phyloP scores from a whole-genome alignment of 2,888 invertebrate species.

The Notodonta ziczac region DNA sequence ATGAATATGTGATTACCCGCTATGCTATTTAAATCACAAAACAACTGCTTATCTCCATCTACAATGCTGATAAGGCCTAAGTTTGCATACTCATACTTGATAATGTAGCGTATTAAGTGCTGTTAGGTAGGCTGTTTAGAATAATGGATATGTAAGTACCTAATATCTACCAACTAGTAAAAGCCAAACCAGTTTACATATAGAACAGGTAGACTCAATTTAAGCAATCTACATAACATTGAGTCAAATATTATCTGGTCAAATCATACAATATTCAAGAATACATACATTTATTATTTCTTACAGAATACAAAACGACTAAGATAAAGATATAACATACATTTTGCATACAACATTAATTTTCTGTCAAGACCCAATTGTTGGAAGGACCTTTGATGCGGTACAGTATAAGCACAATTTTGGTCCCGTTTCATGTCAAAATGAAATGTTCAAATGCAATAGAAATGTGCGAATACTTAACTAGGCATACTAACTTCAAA shows the following conservation, averaged over 20 bases:
- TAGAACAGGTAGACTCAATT: background rate
- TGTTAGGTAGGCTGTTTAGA: background rate
- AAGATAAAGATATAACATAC: conserved; percentile 55
- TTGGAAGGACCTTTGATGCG: conserved; percentile 28
- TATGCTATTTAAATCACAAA: conserved; percentile 18
- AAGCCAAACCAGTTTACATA: background rate
- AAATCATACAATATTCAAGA: conserved; percentile 40
- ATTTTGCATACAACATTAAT: conserved; percentile 44
- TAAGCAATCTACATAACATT: background rate
- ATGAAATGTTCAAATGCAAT: conserved; percentile 40
- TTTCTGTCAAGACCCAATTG: conserved; percentile 33
- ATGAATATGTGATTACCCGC: background rate
- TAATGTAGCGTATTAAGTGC: conserved; percentile 24
- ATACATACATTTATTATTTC: conserved; percentile 47
- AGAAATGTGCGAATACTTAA: conserved; percentile 20
- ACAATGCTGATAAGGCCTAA: conserved; percentile 31
- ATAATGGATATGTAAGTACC: background rate
- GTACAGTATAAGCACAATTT: conserved; percentile 32
- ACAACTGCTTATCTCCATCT: conserved; percentile 26
- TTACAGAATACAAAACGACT: conserved; percentile 57
- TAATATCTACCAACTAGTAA: too few relatives aligned
- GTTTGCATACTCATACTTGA: conserved; percentile 23
- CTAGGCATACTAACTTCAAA: conserved; percentile 21
- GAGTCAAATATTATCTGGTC: background rate
- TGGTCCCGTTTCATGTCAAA: conserved; percentile 40